phyloP scores from a whole-genome alignment of 1,140 invertebrate genomes.

The Nasonia giraulti region DNA sequence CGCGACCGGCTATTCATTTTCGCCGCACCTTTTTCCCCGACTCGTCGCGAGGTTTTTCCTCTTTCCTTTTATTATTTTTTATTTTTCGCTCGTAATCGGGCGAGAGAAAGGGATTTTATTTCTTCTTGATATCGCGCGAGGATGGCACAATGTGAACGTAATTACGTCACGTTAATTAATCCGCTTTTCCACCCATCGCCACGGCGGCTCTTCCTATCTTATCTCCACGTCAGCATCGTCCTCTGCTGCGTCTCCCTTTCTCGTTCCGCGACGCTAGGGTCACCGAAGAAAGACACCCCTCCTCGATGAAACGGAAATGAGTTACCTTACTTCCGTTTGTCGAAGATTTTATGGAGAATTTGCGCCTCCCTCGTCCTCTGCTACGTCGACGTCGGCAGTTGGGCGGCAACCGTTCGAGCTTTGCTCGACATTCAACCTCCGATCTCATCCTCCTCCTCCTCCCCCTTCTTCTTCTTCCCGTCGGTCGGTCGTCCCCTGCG shows the following conservation, averaged over 20 bases:
- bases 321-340: slow-evolving; percentile 62
- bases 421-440: slow-evolving; percentile 6
- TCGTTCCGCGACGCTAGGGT: background rate
- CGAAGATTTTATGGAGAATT: slow-evolving; percentile 64
- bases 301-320: slow-evolving; percentile 64
- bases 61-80: background rate
- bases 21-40: background rate
- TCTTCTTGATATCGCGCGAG: slow-evolving; percentile 44
- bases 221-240: background rate
- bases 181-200: slow-evolving; percentile 45
- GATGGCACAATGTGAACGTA: slow-evolving; percentile 54
- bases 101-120: slow-evolving; percentile 19
- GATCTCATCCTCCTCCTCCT: background rate
- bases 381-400: background rate
- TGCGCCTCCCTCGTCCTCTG: slow-evolving; percentile 47
- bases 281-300: background rate
- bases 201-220: background rate
- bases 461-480: background rate
- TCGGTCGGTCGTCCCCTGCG: background rate
- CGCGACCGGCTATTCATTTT: background rate
- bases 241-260: background rate
- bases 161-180: slow-evolving; percentile 66
- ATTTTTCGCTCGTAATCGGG: background rate
- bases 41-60: background rate
- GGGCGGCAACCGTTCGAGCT: background rate